A percentile compares a stretch with the other conserved stretches of the same genome.
Conservation (phyloP, 1,140 invertebrate species). For the Orchesella cincta region DNA sequence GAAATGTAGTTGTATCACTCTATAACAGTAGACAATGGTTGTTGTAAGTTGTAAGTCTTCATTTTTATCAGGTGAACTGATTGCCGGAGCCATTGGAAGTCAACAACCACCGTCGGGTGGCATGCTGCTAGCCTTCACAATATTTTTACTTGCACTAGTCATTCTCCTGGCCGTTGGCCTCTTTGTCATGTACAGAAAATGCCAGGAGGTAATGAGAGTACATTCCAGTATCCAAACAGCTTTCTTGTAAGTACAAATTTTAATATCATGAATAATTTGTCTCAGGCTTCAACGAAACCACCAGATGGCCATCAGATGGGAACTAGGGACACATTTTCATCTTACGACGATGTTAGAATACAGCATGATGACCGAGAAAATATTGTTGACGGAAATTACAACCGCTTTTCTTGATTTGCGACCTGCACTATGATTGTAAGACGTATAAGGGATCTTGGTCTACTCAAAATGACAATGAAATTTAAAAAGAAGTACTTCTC, state of each 20-base stretch:
- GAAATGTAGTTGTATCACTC: background rate
- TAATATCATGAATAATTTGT: slow-evolving; percentile 5
- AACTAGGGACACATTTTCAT: slow-evolving; percentile 32
- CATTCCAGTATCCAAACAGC: background rate
- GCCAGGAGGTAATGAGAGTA: slow-evolving; percentile 30
- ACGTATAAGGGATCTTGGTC: no score
- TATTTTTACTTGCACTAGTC: slow-evolving; percentile 40
- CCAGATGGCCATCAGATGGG: slow-evolving; percentile 37
- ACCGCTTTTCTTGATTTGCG: slow-evolving; percentile 14
- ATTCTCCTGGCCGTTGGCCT: slow-evolving; percentile 35
- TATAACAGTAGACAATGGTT: background rate
- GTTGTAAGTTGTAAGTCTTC: background rate
- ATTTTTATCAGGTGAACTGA: slow-evolving; percentile 3
- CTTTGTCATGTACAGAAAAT: slow-evolving; percentile 38
- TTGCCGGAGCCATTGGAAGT: slow-evolving; percentile 28
- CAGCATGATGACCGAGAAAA: slow-evolving; percentile 36
- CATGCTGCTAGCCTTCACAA: slow-evolving; percentile 33
- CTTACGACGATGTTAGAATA: slow-evolving; percentile 37
- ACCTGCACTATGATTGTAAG: no score
- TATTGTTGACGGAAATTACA: slow-evolving; percentile 41
- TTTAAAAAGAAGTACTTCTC: no score
- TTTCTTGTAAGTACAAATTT: background rate
- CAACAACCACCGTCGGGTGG: slow-evolving; percentile 1
- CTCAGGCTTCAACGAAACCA: slow-evolving; percentile 17
- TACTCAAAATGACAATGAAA: no score